phyloP scores from a whole-genome alignment of 23 tunicate genomes.

The Phallusia fumigata region DNA sequence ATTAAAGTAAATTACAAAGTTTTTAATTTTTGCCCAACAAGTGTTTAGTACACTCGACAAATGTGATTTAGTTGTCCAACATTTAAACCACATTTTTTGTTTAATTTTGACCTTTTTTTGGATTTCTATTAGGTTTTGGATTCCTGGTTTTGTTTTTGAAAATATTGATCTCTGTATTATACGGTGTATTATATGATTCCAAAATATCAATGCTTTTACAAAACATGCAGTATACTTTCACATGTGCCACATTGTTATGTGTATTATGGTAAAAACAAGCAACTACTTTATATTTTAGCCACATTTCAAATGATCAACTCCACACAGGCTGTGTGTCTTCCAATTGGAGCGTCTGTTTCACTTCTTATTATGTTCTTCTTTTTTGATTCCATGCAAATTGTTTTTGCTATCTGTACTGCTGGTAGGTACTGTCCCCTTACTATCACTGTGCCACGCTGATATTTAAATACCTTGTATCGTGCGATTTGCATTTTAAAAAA shows the following conservation, averaged over 20 bases:
- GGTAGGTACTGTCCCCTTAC: conserved; percentile 34
- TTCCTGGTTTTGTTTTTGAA: background rate
- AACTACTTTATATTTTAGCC: conserved; percentile 39
- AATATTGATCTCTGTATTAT: too few relatives aligned
- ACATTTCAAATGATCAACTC: conserved; percentile 89
- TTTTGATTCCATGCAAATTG: conserved; percentile 98
- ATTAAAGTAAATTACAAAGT: too few relatives aligned
- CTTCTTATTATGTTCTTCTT: conserved; percentile 94
- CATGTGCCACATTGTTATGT: too few relatives aligned
- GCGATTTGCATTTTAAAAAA: too few relatives aligned
- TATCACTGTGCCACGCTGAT: too few relatives aligned
- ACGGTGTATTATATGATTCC: too few relatives aligned
- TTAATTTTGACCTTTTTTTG: too few relatives aligned
- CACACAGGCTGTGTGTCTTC: conserved; percentile 93
- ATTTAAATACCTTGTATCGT: too few relatives aligned
- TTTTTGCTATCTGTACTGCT: conserved; percentile 94
- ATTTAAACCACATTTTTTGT: background rate
- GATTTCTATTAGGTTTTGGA: too few relatives aligned
- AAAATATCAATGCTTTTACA: background rate
- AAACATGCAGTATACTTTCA: too few relatives aligned
- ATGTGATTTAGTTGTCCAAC: background rate
- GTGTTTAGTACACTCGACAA: background rate
- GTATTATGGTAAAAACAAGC: too few relatives aligned
- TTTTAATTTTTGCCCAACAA: too few relatives aligned
- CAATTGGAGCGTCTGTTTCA: conserved; percentile 91